These are phyloP conservation scores for Orthosia gothica DNA, from an alignment of 2,888 invertebrate species.

Conservation along the genomic window DNA sequence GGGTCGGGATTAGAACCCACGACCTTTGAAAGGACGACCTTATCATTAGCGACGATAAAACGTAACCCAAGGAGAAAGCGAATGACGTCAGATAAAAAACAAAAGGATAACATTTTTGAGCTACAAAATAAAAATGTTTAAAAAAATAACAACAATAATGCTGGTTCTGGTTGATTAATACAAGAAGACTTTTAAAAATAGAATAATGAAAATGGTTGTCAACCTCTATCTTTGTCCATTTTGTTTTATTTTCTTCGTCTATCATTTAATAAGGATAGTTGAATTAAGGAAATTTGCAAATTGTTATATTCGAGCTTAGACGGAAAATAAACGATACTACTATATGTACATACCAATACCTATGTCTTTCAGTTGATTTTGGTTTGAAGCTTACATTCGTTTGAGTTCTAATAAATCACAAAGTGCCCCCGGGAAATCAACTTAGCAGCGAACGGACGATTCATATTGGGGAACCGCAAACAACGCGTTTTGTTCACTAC, in stretches of 20 bases:
- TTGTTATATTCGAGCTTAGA: background rate
- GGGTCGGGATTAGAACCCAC: constrained; percentile 43
- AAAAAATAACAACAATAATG: constrained; percentile 20
- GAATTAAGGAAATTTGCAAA: background rate
- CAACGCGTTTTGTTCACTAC: constrained; percentile 11
- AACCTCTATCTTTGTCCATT: background rate
- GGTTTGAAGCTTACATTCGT: constrained; percentile 34
- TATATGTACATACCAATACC: constrained; percentile 4
- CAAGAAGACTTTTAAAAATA: constrained; percentile 3
- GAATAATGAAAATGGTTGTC: background rate
- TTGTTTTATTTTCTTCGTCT: too few species aligned
- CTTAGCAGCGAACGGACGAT: constrained; percentile 44
- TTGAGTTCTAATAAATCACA: constrained; percentile 64
- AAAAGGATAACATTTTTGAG: constrained; percentile 47
- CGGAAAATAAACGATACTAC: background rate
- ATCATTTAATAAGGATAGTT: background rate
- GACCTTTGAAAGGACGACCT: constrained; percentile 54
- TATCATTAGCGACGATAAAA: constrained; percentile 53
- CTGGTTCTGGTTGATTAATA: constrained; percentile 13
- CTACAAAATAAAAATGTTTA: constrained; percentile 22
- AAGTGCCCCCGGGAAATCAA: constrained; percentile 67
- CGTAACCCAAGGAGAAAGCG: constrained; percentile 48
- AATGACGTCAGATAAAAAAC: constrained; percentile 53
- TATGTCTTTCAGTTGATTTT: constrained; percentile 34
- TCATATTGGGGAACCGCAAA: constrained; percentile 48